Percentiles rank a stretch among this genome's conserved stretches.
Conservation (phyloP, 2,113 vertebrate genomes). For the Tetraodon nigroviridis region DNA sequence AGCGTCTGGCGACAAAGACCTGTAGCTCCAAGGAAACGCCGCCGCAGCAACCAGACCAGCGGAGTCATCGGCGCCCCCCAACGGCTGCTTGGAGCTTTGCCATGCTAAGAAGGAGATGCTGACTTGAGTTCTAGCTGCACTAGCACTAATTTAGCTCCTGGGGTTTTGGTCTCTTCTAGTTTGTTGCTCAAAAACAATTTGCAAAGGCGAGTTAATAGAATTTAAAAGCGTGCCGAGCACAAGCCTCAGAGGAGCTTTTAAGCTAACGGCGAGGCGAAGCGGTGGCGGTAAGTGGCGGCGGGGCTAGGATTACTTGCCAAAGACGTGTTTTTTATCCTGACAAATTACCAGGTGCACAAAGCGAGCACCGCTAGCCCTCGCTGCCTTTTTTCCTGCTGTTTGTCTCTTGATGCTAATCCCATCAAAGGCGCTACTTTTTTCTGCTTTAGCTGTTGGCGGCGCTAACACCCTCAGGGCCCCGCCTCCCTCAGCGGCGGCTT, state of each 20-base stretch:
- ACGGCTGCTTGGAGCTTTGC: too few species aligned
- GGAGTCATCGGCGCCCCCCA: too few species aligned
- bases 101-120: too few species aligned
- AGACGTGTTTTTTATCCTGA: slow-evolving; percentile 55
- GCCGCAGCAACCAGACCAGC: too few species aligned
- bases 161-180: not conserved
- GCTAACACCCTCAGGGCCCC: slow-evolving; percentile 35
- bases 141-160: slow-evolving; percentile 21
- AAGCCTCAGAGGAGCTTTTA: slow-evolving; percentile 48
- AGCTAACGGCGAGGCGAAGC: slow-evolving; percentile 37
- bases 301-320: slow-evolving; percentile 57
- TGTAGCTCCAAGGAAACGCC: too few species aligned
- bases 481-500: slow-evolving; percentile 48
- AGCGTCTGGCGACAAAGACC: too few species aligned
- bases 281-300: slow-evolving; percentile 36
- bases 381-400: slow-evolving; percentile 35
- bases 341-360: slow-evolving; percentile 60
- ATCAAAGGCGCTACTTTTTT: slow-evolving; percentile 59
- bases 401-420: slow-evolving; percentile 65
- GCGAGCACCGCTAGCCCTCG: slow-evolving; percentile 38
- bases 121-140: too few species aligned
- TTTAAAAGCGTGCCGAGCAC: slow-evolving; percentile 49
- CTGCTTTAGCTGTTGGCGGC: slow-evolving; percentile 38
- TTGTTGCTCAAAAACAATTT: slow-evolving; percentile 28
- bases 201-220: slow-evolving; percentile 57